These are phyloP conservation scores for Cybosia mesomella DNA, from an alignment of 2,888 invertebrate genomes.

Conservation along the genomic window DNA sequence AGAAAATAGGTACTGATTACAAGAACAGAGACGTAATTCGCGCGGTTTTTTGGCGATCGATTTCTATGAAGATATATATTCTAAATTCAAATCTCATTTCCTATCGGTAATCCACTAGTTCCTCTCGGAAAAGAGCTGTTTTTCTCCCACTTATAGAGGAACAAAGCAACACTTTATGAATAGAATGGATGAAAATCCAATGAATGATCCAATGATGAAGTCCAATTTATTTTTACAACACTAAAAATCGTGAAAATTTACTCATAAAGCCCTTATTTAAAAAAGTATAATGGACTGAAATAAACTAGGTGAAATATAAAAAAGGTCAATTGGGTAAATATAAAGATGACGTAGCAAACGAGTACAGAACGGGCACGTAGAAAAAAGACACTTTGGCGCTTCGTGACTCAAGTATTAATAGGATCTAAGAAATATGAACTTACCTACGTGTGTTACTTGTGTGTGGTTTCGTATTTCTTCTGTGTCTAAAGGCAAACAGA, in stretches of 20 bases:
- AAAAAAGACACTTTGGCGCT: conserved; percentile 28
- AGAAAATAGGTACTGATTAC: no score
- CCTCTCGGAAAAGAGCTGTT: no score
- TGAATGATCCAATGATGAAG: no score
- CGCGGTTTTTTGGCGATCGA: no score
- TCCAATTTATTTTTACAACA: no score
- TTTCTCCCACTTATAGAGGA: no score
- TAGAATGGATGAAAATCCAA: no score
- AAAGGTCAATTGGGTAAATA: conserved; percentile 20
- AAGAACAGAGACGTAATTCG: no score
- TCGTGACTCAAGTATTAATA: conserved; percentile 34
- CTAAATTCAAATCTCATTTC: no score
- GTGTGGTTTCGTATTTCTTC: neutral
- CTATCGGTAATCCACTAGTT: no score
- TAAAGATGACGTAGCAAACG: conserved; percentile 28
- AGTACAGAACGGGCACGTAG: conserved; percentile 29
- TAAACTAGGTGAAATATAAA: conserved; percentile 22
- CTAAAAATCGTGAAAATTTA: neutral
- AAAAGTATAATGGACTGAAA: conserved; percentile 19
- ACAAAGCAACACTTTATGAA: no score
- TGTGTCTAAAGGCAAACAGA: neutral
- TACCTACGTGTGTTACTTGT: neutral
- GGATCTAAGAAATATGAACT: conserved; percentile 26
- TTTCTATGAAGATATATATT: no score
- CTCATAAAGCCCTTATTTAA: conserved; percentile 10